Evolutionary conservation across 1,140 invertebrate species (phyloP).

Genomic region (Temnothorax longispinosus): DNA sequence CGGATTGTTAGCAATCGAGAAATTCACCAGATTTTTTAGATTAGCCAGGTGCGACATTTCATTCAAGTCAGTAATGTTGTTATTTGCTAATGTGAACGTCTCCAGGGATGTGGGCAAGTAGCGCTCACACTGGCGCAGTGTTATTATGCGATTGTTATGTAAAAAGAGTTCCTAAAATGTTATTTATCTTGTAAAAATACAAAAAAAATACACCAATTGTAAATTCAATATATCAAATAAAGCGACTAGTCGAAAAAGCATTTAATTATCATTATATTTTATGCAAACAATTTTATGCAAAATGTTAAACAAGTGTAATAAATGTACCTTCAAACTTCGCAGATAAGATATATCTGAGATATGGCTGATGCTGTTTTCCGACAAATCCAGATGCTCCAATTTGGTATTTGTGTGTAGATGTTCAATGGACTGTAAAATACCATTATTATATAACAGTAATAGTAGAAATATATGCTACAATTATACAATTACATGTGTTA

Average conservation of each 20-base stretch:
- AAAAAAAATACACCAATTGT: neutral
- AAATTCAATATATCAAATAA: conserved; percentile 25
- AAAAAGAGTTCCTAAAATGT: conserved; percentile 92
- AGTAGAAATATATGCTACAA: conserved; percentile 25
- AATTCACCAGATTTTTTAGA: conserved; percentile 91
- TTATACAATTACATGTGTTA: neutral
- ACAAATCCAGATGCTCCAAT: conserved; percentile 94
- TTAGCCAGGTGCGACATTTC: conserved; percentile 93
- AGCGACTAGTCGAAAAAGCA: neutral
- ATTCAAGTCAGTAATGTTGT: conserved; percentile 94
- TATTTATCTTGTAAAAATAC: conserved; percentile 54
- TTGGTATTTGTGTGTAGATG: conserved; percentile 93
- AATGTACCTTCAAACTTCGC: conserved; percentile 91
- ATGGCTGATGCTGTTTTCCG: conserved; percentile 94
- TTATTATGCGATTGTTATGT: conserved; percentile 94
- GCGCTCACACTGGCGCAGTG: conserved; percentile 92
- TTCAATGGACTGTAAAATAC: conserved; percentile 91
- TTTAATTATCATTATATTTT: neutral
- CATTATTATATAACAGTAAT: conserved; percentile 84
- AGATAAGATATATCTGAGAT: conserved; percentile 94
- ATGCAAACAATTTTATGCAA: conserved; percentile 44
- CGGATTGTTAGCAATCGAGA: conserved; percentile 95
- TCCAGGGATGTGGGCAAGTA: conserved; percentile 92
- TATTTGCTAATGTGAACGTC: conserved; percentile 93
- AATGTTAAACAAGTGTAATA: neutral